phyloP scores from a whole-genome alignment of 2,797 vertebrate species.

The Trachops cirrhosus region DNA sequence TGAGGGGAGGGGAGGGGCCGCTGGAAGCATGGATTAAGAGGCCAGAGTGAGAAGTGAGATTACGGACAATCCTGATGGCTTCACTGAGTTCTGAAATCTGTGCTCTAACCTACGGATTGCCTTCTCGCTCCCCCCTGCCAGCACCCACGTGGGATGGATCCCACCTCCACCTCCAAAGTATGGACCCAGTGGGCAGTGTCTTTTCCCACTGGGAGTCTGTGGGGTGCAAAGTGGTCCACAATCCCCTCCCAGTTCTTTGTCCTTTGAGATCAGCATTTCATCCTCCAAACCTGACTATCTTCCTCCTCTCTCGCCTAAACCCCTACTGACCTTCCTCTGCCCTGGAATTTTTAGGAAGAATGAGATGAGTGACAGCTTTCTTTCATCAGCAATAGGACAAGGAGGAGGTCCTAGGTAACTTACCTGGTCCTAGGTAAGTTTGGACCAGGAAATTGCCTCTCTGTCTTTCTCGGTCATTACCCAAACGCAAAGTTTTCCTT shows the following conservation, averaged over 20 bases:
- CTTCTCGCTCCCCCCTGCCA: accelerated
- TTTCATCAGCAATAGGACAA: constrained; percentile 51
- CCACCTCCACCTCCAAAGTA: too few species aligned
- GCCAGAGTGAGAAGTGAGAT: not conserved
- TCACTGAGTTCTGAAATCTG: not conserved
- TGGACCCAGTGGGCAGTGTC: accelerated
- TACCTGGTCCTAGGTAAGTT: not conserved
- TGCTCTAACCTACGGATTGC: accelerated
- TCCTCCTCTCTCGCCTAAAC: constrained; percentile 53
- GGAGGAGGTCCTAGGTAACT: not conserved
- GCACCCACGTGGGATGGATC: not conserved
- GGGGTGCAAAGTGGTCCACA: not conserved
- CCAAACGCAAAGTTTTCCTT: not conserved
- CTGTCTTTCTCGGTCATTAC: not conserved
- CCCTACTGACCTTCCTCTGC: constrained; percentile 73
- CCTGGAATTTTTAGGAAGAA: constrained; percentile 72
- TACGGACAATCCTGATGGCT: not conserved
- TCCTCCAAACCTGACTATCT: not conserved
- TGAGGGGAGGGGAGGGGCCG: not conserved
- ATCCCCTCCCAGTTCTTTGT: constrained; percentile 7
- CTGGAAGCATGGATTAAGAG: not conserved
- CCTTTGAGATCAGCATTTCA: constrained; percentile 54
- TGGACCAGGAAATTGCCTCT: not conserved
- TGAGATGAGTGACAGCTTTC: constrained; percentile 20
- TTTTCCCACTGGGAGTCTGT: not conserved